Base-by-base conservation (phyloP, 2,888 invertebrate genomes). In the Plebejus argus region DNA sequence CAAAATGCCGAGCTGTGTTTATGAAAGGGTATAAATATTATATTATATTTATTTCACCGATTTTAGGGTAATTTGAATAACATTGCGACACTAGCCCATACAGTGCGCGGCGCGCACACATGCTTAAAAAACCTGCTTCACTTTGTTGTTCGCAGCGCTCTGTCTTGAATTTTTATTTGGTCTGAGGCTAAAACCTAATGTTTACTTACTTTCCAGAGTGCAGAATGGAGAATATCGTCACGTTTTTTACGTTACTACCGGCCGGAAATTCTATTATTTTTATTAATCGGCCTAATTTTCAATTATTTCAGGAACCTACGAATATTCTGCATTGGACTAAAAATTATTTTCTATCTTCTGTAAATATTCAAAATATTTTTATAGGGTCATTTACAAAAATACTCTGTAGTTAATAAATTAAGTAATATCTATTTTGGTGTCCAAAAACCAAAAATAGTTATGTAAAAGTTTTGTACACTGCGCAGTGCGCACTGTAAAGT, bases 291-390 rank as follows among this genome's bases (percentile, higher is more conserved):
- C 2, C 33, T 15, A 66, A 33, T 28, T 66, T 23, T 8, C 4
- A 23, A 20, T 15, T 15, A 33, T 33, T 66, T 66, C 23, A 66
- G 15, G 18, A 66, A 28, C 15, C 15, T 15, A 66, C 1, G 12
- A 6, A 66, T 66, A 66, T 66, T 23, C 66, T 33, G 18, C 28
- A 28, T 66, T 33, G 15, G 18, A 18, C 66, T 33, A 66, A 4
- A 28, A 5, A 28, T 66, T 18, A 1, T 12, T 58, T 61, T 61
- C 12, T 18, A 53, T 18, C 28, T 33, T 61, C 66, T 66, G 66
- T 66, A 66, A 66, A 66, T 33, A 66, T 66, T 33, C 15, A 66
- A 33, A 66, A 66, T 28, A 66, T 66, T 28, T 61, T 66, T 28
- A 28, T 33, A 66, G 12, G 28, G 28, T 18, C 66, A 15, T 15